Percentiles rank a stretch among this genome's conserved stretches.
These are phyloP conservation scores for Drosophila pegasa DNA, from an alignment of 2,888 invertebrate species.

Conservation along the genomic window DNA sequence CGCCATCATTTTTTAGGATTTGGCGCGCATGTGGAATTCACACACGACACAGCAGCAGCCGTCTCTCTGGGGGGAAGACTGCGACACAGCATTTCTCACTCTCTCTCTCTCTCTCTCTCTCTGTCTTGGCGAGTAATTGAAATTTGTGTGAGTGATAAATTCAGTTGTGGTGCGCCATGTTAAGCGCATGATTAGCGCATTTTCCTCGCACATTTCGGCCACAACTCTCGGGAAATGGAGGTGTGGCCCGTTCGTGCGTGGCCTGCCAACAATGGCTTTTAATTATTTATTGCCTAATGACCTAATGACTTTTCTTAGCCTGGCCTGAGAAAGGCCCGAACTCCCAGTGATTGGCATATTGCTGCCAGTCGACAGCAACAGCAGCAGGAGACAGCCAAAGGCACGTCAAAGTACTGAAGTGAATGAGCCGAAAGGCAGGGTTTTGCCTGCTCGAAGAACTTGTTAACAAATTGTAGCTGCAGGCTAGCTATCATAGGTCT, in stretches of 20 bases:
- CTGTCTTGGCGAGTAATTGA: slow-evolving; percentile 60
- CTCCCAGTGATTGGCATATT: slow-evolving; percentile 46
- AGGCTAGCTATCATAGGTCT: not conserved
- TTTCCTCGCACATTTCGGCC: slow-evolving; percentile 47
- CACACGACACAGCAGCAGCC: slow-evolving; percentile 13
- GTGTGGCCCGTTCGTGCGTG: slow-evolving; percentile 52
- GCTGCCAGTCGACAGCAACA: slow-evolving; percentile 4
- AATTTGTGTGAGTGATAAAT: slow-evolving; percentile 75
- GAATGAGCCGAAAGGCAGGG: not conserved
- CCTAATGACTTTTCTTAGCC: slow-evolving; percentile 65
- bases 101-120: slow-evolving; percentile 21
- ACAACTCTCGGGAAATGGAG: slow-evolving; percentile 13
- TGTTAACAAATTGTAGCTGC: not conserved
- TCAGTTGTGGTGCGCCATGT: slow-evolving; percentile 51
- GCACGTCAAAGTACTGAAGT: slow-evolving; percentile 39
- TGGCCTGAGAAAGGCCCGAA: slow-evolving; percentile 33
- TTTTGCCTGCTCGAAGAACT: not conserved
- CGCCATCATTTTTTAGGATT: slow-evolving; percentile 81
- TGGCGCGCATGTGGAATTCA: slow-evolving; percentile 55
- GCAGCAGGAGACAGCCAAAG: slow-evolving; percentile 36
- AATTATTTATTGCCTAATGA: slow-evolving; percentile 74
- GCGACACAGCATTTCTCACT: slow-evolving; percentile 42
- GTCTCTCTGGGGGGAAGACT: slow-evolving; percentile 33
- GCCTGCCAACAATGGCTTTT: slow-evolving; percentile 64
- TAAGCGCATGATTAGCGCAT: slow-evolving; percentile 78